Conservation (phyloP, 2,888 invertebrate genomes). For the Rugalucina vietnamica region DNA sequence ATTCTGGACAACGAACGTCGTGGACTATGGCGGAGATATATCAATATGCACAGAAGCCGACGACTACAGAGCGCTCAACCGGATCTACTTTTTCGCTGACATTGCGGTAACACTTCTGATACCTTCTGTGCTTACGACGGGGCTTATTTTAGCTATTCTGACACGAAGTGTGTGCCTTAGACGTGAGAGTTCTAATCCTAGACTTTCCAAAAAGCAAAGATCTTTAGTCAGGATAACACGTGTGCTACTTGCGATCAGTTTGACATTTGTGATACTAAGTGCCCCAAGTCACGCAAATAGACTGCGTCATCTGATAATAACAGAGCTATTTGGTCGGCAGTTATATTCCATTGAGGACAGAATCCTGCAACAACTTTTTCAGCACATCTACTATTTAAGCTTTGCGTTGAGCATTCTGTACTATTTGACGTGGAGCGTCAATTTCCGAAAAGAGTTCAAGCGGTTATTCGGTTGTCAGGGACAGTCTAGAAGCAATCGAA, state of each 20-base stretch:
- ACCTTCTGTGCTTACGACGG: constrained; percentile 65
- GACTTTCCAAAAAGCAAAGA: constrained; percentile 67
- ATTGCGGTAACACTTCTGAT: constrained; percentile 66
- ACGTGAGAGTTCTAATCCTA: constrained; percentile 42
- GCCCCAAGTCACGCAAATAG: constrained; percentile 73
- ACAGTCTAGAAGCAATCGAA: not conserved
- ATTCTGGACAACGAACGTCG: constrained; percentile 63
- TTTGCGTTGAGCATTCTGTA: constrained; percentile 72
- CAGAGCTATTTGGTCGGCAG: constrained; percentile 24
- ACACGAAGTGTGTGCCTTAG: constrained; percentile 60
- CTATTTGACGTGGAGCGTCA: constrained; percentile 73
- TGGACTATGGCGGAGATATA: constrained; percentile 30
- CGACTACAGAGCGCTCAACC: constrained; percentile 58
- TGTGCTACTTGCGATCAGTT: constrained; percentile 71
- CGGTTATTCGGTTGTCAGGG: constrained; percentile 34
- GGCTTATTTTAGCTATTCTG: constrained; percentile 69
- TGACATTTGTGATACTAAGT: constrained; percentile 71
- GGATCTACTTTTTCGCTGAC: constrained; percentile 68
- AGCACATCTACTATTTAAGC: constrained; percentile 69
- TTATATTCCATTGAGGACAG: constrained; percentile 45
- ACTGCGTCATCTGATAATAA: constrained; percentile 64
- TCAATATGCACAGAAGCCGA: constrained; percentile 62
- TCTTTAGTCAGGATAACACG: constrained; percentile 71
- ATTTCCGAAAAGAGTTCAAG: constrained; percentile 66
- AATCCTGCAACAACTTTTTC: constrained; percentile 66